These are phyloP conservation scores for Scolopax mira DNA, from an alignment of 2,113 vertebrate genomes.

Conservation along the genomic window DNA sequence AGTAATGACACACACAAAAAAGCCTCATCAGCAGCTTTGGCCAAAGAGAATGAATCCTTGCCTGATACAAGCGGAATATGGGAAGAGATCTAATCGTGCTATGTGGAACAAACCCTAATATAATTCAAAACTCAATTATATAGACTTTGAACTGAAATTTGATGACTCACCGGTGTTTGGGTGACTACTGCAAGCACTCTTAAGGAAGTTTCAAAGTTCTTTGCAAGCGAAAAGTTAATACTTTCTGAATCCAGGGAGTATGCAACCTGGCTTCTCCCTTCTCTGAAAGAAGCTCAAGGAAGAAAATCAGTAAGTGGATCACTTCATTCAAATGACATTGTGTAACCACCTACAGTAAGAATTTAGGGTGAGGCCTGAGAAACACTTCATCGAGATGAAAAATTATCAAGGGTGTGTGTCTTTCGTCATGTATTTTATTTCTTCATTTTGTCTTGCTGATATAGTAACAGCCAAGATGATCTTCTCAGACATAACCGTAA, in stretches of 20 bases:
- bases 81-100: background rate
- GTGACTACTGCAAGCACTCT: background rate
- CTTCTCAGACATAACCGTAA: constrained; percentile 17
- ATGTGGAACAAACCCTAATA: background rate
- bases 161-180: background rate
- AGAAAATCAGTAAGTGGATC: constrained; percentile 15
- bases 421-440: background rate
- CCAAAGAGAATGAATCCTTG: background rate
- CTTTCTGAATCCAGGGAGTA: background rate
- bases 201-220: constrained; percentile 6
- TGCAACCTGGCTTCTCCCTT: background rate
- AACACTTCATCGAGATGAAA: background rate
- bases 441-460: constrained; percentile 43
- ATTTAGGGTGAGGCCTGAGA: constrained; percentile 61
- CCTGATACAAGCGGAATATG: background rate
- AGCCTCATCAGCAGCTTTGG: background rate
- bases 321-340: background rate
- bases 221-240: background rate
- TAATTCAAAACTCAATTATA: background rate
- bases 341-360: constrained; percentile 6
- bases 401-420: constrained; percentile 28
- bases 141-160: background rate
- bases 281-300: background rate
- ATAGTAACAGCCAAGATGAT: constrained; percentile 12
- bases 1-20: background rate